Evolutionary conservation across 2,797 vertebrate genomes (phyloP).

Genomic region (Peromyscus eremicus): DNA sequence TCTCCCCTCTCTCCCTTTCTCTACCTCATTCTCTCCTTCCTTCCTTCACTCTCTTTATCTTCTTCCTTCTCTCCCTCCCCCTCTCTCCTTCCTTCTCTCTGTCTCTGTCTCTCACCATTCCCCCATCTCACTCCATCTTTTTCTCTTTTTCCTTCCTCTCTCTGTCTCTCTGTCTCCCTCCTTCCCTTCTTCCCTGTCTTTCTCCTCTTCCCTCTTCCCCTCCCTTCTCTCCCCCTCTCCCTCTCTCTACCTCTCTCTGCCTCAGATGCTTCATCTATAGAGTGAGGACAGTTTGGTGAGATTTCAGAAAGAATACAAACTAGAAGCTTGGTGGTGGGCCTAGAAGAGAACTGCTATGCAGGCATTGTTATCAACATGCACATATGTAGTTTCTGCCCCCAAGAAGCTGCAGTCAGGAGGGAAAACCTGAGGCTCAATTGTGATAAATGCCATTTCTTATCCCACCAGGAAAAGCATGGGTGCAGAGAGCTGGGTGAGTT

Average conservation of each 20-base stretch:
- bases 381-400: not conserved
- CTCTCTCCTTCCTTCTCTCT: not conserved
- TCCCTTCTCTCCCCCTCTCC: not conserved
- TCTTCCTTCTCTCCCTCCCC: not conserved
- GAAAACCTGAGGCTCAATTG: not conserved
- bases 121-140: not conserved
- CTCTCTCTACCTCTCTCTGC: not conserved
- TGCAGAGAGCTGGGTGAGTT: not conserved
- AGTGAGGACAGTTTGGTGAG: not conserved
- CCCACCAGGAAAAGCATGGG: too few species aligned
- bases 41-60: too few species aligned
- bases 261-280: not conserved
- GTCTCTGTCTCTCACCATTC: too few species aligned
- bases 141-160: not conserved
- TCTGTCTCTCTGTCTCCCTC: too few species aligned
- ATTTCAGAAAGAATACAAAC: not conserved
- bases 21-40: too few species aligned
- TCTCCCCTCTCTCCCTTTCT: too few species aligned
- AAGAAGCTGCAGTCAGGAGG: not conserved
- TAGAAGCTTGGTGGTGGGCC: not conserved
- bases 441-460: too few species aligned
- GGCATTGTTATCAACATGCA: not conserved
- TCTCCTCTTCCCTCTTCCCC: too few species aligned
- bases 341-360: not conserved
- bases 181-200: rapidly evolving